Conservation (phyloP, 2,113 vertebrate species). For the Saguinus imperator region DNA sequence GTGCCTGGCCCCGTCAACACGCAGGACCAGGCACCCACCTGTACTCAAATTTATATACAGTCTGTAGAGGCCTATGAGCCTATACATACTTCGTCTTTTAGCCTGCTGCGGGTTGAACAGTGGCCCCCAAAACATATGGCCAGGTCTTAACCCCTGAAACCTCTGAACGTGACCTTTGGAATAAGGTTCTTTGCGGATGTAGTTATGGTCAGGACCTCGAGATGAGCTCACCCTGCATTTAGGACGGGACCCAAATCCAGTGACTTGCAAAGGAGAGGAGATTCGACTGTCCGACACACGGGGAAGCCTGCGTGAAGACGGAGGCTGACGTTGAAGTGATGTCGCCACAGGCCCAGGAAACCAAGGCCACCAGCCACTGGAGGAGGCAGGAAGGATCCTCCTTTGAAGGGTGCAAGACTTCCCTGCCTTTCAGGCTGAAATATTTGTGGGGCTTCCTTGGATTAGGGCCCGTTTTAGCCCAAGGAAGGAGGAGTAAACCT, state of each 20-base stretch:
- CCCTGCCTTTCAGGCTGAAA: background rate
- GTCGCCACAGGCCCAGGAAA: background rate
- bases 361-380: background rate
- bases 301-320: background rate
- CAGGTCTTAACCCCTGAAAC: background rate
- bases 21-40: no score
- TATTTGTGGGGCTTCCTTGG: background rate
- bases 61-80: no score
- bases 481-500: background rate
- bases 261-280: background rate
- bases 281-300: rapidly evolving
- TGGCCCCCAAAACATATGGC: background rate
- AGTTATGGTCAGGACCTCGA: background rate
- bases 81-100: no score
- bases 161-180: background rate
- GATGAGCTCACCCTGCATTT: no score
- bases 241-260: background rate
- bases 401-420: background rate
- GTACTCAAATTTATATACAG: no score
- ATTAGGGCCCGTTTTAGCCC: background rate
- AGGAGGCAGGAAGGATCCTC: background rate
- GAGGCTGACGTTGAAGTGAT: background rate
- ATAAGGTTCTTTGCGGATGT: background rate
- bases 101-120: background rate
- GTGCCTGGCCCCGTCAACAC: background rate